Base-by-base conservation (phyloP, 2,888 invertebrate genomes). In the Cerastoderma edule region DNA sequence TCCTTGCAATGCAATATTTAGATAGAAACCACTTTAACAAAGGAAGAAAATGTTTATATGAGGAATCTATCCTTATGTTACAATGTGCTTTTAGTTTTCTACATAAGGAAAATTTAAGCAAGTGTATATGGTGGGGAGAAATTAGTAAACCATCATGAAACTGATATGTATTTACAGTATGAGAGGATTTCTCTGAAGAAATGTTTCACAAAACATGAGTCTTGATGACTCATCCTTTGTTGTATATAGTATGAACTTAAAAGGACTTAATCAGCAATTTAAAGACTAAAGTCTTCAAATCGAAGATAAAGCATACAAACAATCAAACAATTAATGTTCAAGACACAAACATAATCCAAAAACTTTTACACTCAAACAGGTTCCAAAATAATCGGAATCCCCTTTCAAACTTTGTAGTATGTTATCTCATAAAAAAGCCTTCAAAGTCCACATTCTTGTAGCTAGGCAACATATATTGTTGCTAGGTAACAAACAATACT, bases 401-500 rank as follows among this genome's bases (percentile, higher is more conserved):
- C 5, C 22, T n/a, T 57, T n/a, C 24, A 5, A 19, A 13, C n/a
- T n/a, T 60, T 60, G 39, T 39, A 60, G 39, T 24, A 60, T 35
- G 35, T 32, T 60, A 60, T 60, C 60, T 60, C 39, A 10, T 22
- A 10, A 13, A 33, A 60, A 2, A 60, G 24, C 60, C 60, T 60
- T 27, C 60, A 60, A 27, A 22, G 24, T 60, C 39, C 60, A 60
- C 60, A 24, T n/a, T 60, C 60, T 60, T 39, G 60, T 60, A n/a
- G 39, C 39, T 39, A 39, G 39, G 39, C 39, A 39, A 39, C 16
- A 8, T 39, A 39, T 8, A 13, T 39, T n/a, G n/a, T 8, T 60
- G 60, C 39, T 39, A 39, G 60, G 60, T 39, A 60, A 60, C 60
- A 39, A 60, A 44, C 60, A 60, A 53, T 50, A 67, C 28, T 33